phyloP scores from a whole-genome alignment of 1,140 invertebrate genomes.

The Meloidogyne chitwoodi region DNA sequence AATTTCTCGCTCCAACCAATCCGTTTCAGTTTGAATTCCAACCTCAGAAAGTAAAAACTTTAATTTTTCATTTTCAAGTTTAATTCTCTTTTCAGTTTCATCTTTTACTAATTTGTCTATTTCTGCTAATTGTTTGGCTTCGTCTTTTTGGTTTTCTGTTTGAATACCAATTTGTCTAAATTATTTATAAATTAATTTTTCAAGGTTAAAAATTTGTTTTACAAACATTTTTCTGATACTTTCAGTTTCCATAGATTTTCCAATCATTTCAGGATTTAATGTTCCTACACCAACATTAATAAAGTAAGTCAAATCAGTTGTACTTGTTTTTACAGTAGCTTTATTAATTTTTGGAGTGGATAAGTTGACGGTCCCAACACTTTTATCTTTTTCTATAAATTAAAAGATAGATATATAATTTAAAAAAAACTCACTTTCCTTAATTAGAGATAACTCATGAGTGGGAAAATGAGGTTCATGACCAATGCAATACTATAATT shows the following conservation, averaged over 20 bases:
- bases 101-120: background rate
- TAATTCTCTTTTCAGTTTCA: background rate
- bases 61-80: background rate
- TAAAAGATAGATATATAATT: background rate
- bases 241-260: conserved; percentile 2
- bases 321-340: background rate
- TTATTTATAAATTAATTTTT: background rate
- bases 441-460: background rate
- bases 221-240: background rate
- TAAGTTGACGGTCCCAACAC: background rate
- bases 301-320: background rate
- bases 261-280: background rate
- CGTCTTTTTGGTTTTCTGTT: conserved; percentile 8
- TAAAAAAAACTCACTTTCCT: background rate
- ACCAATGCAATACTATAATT: conserved; percentile 46
- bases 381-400: conserved; percentile 1
- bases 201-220: background rate
- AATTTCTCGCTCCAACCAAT: conserved; percentile 13
- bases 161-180: conserved; percentile 1
- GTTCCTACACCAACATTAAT: conserved; percentile 1
- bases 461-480: conserved; percentile 29
- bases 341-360: background rate
- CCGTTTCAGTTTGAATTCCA: conserved; percentile 2
- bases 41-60: background rate
- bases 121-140: background rate